Evolutionary conservation across 2,113 vertebrate genomes (phyloP).

Genomic region (Xenus cinereus): DNA sequence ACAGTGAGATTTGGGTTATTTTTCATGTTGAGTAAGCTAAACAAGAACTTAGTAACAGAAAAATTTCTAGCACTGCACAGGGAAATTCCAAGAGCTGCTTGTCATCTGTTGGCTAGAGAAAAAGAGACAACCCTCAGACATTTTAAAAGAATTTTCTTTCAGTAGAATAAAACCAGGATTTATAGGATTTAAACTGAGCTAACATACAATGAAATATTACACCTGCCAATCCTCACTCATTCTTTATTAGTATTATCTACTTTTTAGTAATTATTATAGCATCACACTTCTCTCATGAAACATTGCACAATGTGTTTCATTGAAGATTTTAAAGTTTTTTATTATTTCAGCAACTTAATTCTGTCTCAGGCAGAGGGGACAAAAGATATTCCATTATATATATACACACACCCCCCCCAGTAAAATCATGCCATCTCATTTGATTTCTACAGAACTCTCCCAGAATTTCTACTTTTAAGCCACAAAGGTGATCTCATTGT

Average conservation of each 20-base stretch:
- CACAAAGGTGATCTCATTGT: neutral
- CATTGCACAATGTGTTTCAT: neutral
- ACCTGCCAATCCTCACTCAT: neutral
- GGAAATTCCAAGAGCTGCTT: conserved; percentile 12
- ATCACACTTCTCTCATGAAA: neutral
- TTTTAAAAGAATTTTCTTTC: neutral
- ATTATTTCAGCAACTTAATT: neutral
- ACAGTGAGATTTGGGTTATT: neutral
- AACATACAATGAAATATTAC: neutral
- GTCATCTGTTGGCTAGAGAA: neutral
- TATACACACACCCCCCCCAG: neutral
- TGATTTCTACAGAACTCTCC: neutral
- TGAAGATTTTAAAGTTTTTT: neutral
- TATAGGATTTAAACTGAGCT: neutral
- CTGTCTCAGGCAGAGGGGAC: neutral
- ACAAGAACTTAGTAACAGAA: neutral
- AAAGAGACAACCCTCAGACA: neutral
- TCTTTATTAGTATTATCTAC: neutral
- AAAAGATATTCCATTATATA: neutral
- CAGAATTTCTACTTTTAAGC: neutral
- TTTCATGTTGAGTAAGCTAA: neutral
- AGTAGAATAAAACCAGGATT: neutral
- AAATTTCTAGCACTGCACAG: neutral
- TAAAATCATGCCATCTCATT: neutral
- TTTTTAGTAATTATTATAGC: neutral